A percentile compares a stretch with the other conserved stretches of the same genome.
These are phyloP conservation scores for Drosophila mimetica DNA, from an alignment of 2,888 invertebrate genomes.

Conservation along the genomic window DNA sequence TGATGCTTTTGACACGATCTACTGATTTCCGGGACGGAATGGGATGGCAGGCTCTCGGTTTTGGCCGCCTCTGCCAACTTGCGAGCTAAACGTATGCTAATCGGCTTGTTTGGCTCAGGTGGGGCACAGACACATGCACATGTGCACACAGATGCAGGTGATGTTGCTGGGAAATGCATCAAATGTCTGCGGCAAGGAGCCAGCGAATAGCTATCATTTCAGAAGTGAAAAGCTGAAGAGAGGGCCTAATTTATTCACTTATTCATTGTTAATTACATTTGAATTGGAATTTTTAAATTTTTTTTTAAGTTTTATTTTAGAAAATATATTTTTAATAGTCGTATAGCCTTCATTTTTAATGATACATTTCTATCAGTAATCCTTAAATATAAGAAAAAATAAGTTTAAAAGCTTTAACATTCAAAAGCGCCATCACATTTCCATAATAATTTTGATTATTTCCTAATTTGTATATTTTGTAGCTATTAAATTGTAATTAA, in stretches of 20 bases:
- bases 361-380: no score
- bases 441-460: no score
- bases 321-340: no score
- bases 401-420: no score
- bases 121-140: background rate
- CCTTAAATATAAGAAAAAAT: no score
- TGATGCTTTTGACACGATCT: conserved; percentile 74
- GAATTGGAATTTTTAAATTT: background rate
- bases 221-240: background rate
- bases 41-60: conserved; percentile 10
- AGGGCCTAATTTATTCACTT: background rate
- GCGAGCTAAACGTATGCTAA: conserved; percentile 63
- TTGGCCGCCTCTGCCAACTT: conserved; percentile 17
- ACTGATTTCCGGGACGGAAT: conserved; percentile 46
- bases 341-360: no score
- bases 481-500: background rate
- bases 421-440: background rate
- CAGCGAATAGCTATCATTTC: background rate
- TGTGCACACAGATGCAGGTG: background rate
- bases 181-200: conserved; percentile 32
- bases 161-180: conserved; percentile 34
- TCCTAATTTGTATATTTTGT: no score
- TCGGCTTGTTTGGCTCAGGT: conserved; percentile 52
- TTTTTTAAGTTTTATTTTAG: no score
- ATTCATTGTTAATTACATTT: background rate